Evolutionary conservation across 2,888 invertebrate genomes (phyloP), one percentile per base, ranked within the genome.

Genomic region (Bugulina stolonifera): DNA sequence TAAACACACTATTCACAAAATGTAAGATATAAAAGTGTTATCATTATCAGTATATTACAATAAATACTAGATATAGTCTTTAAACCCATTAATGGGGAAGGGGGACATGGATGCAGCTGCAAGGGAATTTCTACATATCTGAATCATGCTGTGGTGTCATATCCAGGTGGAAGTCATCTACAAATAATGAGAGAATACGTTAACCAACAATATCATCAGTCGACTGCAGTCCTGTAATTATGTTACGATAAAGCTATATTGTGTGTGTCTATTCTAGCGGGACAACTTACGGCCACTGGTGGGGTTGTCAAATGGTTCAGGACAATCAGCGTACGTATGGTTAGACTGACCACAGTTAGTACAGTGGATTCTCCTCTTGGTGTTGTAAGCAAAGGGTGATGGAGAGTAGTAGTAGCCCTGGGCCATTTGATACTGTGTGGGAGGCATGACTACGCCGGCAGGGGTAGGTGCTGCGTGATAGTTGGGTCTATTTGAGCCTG

Each of bases 241-340:
- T n/a, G n/a, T n/a, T n/a, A n/a, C n/a, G n/a, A n/a, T n/a, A n/a
- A n/a, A n/a, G n/a, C n/a, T n/a, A n/a, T n/a, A n/a, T n/a, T n/a
- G n/a, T n/a, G n/a, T n/a, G n/a, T n/a, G n/a, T n/a, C n/a, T n/a
- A n/a, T n/a, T 43, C 5, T 43, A 18, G 18, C 18, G 18, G 18
- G 43, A 3, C 18, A 2, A 64, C 64, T 64, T 34, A 64, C 64
- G 22, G 27, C 18, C 27, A 27, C 27, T 25, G 64, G 29, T 34
- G n/a, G 64, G 5, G 57, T 57, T 57, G n/a, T 64, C 64, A 64
- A 64, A 27, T 2, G 64, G 64, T n/a, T 64, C 64, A 29, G 64
- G 34, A 32, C 64, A 64, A 2, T 64, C 64, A 32, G 25, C 32
- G 10, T 10, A 25, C 5, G 64, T 29, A 32, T 64, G 64, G 34